Evolutionary conservation across 2,888 invertebrate genomes (phyloP).

Genomic region (Watsonalla cultraria): DNA sequence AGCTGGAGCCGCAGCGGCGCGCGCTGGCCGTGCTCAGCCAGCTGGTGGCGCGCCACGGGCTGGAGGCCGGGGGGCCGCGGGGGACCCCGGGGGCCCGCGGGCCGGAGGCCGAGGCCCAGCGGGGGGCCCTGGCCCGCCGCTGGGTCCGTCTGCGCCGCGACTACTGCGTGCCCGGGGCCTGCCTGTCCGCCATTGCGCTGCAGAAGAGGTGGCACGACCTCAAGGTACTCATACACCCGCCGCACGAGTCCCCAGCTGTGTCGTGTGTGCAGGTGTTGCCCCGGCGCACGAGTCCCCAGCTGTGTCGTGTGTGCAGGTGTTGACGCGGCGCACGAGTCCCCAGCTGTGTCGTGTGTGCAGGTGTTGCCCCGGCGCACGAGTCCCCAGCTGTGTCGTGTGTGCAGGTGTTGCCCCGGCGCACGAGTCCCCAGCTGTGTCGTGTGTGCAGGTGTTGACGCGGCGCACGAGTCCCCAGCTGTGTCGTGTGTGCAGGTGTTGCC

Average conservation of each 20-base stretch:
- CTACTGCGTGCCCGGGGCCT: conserved; percentile 10
- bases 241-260: neutral
- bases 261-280: too few relatives aligned
- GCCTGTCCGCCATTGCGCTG: conserved; percentile 24
- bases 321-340: neutral
- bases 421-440: too few relatives aligned
- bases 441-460: neutral
- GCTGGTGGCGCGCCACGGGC: conserved; percentile 31
- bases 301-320: neutral
- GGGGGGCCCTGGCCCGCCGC: neutral
- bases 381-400: too few relatives aligned
- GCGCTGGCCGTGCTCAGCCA: conserved; percentile 12
- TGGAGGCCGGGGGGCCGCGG: neutral
- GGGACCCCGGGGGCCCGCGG: neutral
- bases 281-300: too few relatives aligned
- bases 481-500: neutral
- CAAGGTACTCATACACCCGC: conserved; percentile 6
- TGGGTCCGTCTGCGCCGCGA: neutral
- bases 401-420: neutral
- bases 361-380: neutral
- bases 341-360: too few relatives aligned
- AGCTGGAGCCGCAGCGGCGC: conserved; percentile 2
- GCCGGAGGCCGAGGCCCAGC: neutral
- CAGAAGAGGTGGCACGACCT: conserved; percentile 44
- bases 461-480: too few relatives aligned